Percentiles rank a stretch among this genome's conserved stretches.
Conservation (phyloP, 2,797 vertebrate genomes). For the Sternotherus odoratus region DNA sequence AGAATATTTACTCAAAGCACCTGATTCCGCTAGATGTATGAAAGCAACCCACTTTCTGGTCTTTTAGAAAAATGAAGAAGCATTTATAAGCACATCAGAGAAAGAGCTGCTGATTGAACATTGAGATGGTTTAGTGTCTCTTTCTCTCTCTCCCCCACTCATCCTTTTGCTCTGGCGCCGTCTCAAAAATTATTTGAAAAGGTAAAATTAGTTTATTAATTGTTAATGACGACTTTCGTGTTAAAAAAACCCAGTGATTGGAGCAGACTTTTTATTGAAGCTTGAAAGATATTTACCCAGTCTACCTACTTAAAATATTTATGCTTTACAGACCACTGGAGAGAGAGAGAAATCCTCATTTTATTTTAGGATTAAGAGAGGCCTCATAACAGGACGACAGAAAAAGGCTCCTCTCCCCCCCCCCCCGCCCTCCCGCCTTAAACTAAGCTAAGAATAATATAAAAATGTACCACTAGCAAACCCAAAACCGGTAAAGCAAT, state of each 20-base stretch:
- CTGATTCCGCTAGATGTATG: neutral
- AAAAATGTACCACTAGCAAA: constrained; percentile 38
- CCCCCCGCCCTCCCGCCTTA: neutral
- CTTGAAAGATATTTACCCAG: constrained; percentile 55
- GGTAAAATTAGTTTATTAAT: constrained; percentile 59
- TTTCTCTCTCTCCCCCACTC: neutral
- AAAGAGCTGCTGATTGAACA: constrained; percentile 7
- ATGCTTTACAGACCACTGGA: constrained; percentile 43
- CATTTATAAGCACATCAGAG: neutral
- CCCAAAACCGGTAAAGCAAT: constrained; percentile 30
- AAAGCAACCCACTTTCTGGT: neutral
- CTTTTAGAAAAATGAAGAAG: constrained; percentile 23
- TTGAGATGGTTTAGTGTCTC: neutral
- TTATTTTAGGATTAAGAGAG: constrained; percentile 51
- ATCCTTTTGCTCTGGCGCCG: constrained; percentile 19
- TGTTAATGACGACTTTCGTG: constrained; percentile 56
- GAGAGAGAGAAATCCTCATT: constrained; percentile 19
- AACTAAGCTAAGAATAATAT: constrained; percentile 47
- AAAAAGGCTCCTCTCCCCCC: neutral
- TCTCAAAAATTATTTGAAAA: constrained; percentile 53
- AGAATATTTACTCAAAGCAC: constrained; percentile 36
- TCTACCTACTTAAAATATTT: constrained; percentile 74
- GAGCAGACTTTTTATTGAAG: constrained; percentile 46
- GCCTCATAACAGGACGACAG: constrained; percentile 60
- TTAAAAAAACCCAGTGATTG: constrained; percentile 54